Evolutionary conservation across 2,113 vertebrate species (phyloP).

Genomic region (Sinocyclocheilus anshuiensis): DNA sequence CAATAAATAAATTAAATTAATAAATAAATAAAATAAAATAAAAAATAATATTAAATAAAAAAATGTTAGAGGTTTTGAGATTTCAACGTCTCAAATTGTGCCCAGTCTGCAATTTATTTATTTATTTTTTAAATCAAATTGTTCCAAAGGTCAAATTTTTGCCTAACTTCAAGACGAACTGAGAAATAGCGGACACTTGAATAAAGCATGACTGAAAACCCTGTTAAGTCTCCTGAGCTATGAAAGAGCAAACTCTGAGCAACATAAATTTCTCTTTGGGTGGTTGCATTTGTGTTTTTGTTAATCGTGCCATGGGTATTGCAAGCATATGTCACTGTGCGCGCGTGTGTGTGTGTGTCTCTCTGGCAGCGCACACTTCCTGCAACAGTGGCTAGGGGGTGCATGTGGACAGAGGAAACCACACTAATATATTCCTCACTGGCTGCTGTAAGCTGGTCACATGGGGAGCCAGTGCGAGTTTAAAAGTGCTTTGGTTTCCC

Average conservation of each 20-base stretch:
- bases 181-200: background rate
- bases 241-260: background rate
- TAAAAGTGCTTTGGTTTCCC: conserved; percentile 79
- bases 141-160: background rate
- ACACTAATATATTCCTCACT: conserved; percentile 76
- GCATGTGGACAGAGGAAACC: conserved; percentile 71
- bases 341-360: conserved; percentile 47
- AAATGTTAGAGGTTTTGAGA: background rate
- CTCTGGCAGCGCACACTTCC: conserved; percentile 69
- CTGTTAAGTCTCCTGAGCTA: background rate
- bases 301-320: conserved; percentile 28
- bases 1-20: too few relatives aligned
- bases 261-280: background rate
- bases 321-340: conserved; percentile 16
- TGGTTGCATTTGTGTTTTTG: conserved; percentile 14
- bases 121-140: background rate
- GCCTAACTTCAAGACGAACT: background rate
- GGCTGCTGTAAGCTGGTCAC: conserved; percentile 79
- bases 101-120: background rate
- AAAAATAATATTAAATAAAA: too few relatives aligned
- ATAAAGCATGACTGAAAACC: background rate
- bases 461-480: conserved; percentile 81
- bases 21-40: too few relatives aligned
- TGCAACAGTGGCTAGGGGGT: conserved; percentile 78
- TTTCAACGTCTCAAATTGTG: background rate